These are phyloP conservation scores for Diachrysia chrysitis DNA, from an alignment of 2,888 invertebrate species.

Conservation along the genomic window DNA sequence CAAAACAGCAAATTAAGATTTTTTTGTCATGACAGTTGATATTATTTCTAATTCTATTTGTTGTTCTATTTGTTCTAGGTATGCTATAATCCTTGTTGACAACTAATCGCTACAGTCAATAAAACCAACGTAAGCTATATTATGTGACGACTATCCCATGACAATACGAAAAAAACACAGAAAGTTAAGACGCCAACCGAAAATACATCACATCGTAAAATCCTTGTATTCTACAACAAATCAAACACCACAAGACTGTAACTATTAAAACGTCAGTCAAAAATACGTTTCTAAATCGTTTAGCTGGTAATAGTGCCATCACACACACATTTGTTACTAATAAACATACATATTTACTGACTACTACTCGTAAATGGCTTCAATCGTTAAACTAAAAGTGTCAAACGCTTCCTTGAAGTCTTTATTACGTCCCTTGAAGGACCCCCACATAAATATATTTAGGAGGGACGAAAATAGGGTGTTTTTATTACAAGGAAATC, in stretches of 20 bases:
- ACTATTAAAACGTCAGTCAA: slow-evolving; percentile 38
- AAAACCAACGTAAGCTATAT: slow-evolving; percentile 2
- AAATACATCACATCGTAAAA: slow-evolving; percentile 50
- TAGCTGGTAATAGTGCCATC: slow-evolving; percentile 30
- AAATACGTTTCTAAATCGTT: slow-evolving; percentile 37
- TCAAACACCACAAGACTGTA: slow-evolving; percentile 28
- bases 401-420: slow-evolving; percentile 45
- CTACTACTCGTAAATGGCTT: slow-evolving; percentile 39
- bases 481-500: background rate
- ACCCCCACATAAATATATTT: slow-evolving; percentile 50
- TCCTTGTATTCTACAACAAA: slow-evolving; percentile 39
- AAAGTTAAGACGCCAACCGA: slow-evolving; percentile 9
- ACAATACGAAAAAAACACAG: background rate
- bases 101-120: background rate
- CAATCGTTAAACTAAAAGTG: slow-evolving; percentile 52
- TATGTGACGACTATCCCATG: background rate
- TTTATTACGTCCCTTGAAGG: slow-evolving; percentile 42
- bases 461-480: background rate
- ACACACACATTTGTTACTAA: slow-evolving; percentile 50
- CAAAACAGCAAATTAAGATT: no score
- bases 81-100: background rate
- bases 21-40: background rate
- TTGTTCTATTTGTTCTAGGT: no score
- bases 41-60: background rate
- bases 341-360: slow-evolving; percentile 55